Base-by-base conservation (phyloP, 2,888 invertebrate genomes). In the Subacronicta megacephala region DNA sequence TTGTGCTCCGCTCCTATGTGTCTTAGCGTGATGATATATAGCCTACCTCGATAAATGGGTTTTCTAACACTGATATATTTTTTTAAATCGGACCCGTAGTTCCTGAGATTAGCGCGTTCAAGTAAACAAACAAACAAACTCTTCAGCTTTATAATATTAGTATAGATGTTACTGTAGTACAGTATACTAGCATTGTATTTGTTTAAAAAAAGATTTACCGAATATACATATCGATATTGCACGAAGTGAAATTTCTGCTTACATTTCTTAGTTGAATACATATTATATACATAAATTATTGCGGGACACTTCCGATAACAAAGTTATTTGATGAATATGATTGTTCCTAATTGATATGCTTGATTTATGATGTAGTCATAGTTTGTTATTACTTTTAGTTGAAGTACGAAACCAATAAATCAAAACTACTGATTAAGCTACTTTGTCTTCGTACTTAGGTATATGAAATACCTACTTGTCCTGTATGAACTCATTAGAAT, bases 241-340 rank as follows among this genome's bases (percentile, higher is more conserved):
- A 18, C 66, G 15, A 15, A 66, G 23, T 66, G 46, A 35, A 0
- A 59, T 59, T 63, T 59, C 66, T 63, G 67, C 15, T 7, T n/a
- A 35, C 16, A 42, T 66, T 59, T 46, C 26, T 50, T 10, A n/a
- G 16, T 66, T 18, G 46, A 18, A 17, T 18, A 38, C 53, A 13
- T 31, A 31, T 63, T 41, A 65, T 31, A 13, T 58, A 59, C 16
- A 38, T 20, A 50, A 59, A 41, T 59, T 62, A 53, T 67, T 52
- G 31, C 67, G 7, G 51, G 45, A 66, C 29, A 63, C 46, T 63
- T 66, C 43, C 60, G 51, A 63, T 63, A 63, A 46, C 42, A 46
- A 35, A 46, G 29, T 60, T 46, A 45, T 42, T 51, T 63, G 67
- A 63, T 66, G 66, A 66, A 63, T 63, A 63, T 51, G 60, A 59